Evolutionary conservation across 2,113 vertebrate species (phyloP).

Genomic region (Psophia crepitans): DNA sequence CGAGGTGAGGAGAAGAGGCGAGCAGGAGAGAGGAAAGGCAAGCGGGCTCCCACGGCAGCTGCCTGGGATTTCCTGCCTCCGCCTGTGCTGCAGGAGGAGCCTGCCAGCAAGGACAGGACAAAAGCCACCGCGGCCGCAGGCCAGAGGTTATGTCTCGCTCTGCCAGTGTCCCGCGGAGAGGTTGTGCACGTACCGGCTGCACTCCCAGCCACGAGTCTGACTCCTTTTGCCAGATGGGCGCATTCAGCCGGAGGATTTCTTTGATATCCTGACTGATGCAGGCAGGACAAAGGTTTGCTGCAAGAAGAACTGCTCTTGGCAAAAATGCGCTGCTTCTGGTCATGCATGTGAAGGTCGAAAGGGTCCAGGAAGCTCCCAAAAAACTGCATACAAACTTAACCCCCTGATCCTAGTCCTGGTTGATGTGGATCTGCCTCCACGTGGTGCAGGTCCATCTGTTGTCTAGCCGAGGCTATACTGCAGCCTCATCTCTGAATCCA

Average conservation of each 20-base stretch:
- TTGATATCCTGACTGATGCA: background rate
- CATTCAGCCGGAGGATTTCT: background rate
- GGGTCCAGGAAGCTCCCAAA: background rate
- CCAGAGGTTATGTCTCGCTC: background rate
- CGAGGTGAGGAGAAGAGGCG: background rate
- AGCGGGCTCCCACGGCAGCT: constrained; percentile 9
- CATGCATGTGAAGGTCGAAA: background rate
- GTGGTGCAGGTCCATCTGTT: background rate
- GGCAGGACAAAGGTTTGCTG: background rate
- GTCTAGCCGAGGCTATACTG: background rate
- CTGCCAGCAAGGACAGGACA: background rate
- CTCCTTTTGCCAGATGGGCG: background rate
- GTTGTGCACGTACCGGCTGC: background rate
- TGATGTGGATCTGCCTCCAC: background rate
- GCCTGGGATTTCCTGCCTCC: constrained; percentile 50
- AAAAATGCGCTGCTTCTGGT: background rate
- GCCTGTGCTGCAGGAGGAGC: constrained; percentile 27
- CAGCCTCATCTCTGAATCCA: background rate
- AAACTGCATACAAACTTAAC: background rate
- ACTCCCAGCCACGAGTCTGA: background rate
- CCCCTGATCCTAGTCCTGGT: background rate
- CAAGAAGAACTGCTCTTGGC: background rate
- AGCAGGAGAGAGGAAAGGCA: background rate
- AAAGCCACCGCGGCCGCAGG: background rate
- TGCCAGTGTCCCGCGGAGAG: background rate